Base-by-base conservation (phyloP, 2,113 vertebrate genomes). In the Vulpes lagopus region DNA sequence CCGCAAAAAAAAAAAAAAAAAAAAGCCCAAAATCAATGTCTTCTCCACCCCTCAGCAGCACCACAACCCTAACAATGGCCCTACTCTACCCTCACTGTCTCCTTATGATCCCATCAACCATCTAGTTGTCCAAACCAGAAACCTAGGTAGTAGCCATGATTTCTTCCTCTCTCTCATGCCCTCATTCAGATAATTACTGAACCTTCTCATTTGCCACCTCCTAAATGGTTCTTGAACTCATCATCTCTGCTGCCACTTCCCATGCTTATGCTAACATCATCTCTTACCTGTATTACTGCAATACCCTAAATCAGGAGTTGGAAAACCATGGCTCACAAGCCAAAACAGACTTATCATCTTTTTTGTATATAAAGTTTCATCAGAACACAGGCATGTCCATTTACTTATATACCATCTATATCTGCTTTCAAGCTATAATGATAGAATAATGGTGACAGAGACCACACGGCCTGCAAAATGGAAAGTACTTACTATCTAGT, bases 321-420 rank as follows among this genome's bases (percentile, higher is more conserved):
- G 59, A 85, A 89, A 85, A 82, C 57, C 27, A 86, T 7, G 57
- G 55, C 27, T 55, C 27, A 1, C 25, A 79, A 93, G 71, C 22
- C 55, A 94, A 65, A 92, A 32, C 20, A 16, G 15, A 35, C 35
- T 62, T 43, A 73, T 67, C 27, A 60, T 1, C 16, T 43, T 59
- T 79, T 89, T 74, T 89, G 25, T 81, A 76, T 90, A 85, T 89
- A 43, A 83, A 84, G 51, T 59, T 89, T 78, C 79, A 85, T 82
- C 76, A 90, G 73, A 71, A 69, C 55, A 93, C 71, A 85, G 49
- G 32, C 55, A 89, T 79, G 35, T 20, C 35, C 53, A 51, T 25
- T 81, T 76, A 55, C 62, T 94, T 81, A 64, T 19, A 80, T 51
- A 84, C 14, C 27, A 69, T 71, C 78, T 89, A 53, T 25, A 57